Evolutionary conservation across 1,140 invertebrate genomes (phyloP), one percentile per base, ranked within the genome.

Genomic region (Lerema accius): DNA sequence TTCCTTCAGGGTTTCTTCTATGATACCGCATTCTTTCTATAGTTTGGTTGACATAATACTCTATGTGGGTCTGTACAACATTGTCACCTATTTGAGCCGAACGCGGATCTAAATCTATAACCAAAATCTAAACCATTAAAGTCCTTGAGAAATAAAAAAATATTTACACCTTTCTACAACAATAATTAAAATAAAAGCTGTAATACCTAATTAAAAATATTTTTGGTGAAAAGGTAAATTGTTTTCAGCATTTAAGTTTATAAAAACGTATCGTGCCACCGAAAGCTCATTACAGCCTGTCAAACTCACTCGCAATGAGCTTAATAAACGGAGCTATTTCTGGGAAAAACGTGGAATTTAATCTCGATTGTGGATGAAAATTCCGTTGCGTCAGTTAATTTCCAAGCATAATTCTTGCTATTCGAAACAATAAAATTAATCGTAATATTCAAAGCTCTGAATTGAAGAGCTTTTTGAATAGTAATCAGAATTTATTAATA

Each of bases 241-340:
- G 15, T 5, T 23, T 23, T 7, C 10, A 40, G 50, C 50, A 14
- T 53, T 53, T 26, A 23, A 40, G 50, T 37, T 42, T 15, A 40
- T 23, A 53, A 37, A 51, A 53, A 42, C 37, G 19, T n/a, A 23
- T 17, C 11, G 11, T 1, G n/a, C 35, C 9, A 53, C 37, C 37
- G 37, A 53, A 37, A 53, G 50, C 50, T 53, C 50, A 53, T 53
- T 53, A 53, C 35, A 53, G 17, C 37, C 37, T 53, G 50, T 53
- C 50, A 53, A 40, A 53, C 19, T 53, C 50, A 53, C 37, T 53
- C 11, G 50, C 50, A 53, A 42, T 53, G 50, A 53, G 50, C 19
- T 53, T 53, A 53, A 53, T 53, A 53, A 53, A 37, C 50, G 37
- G n/a, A 13, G 50, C 49, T 13, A 23, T 53, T 53, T 35, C 50